Evolutionary conservation across 2,888 invertebrate species (phyloP), one percentile per base, ranked within the genome.

Genomic region (Cabera pusaria): DNA sequence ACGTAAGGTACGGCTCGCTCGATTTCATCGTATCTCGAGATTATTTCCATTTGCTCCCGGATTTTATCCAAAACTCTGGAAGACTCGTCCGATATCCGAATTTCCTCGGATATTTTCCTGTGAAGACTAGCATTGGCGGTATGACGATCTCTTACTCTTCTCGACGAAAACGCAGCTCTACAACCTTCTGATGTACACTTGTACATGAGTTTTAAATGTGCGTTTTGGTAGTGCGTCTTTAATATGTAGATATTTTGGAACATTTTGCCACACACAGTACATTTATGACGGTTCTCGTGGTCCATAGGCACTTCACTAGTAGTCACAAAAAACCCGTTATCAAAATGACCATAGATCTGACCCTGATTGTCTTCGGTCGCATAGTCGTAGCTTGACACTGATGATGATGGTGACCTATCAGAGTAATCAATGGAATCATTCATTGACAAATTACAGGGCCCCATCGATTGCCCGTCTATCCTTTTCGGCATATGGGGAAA

Each of bases 111-210:
- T 35, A 98, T 89, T 76, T 98, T 98, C 52, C 97, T 92, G 70
- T 98, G 98, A 19, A 98, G 90, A 72, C 95, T 97, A 36, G 95
- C 90, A 72, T 98, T 98, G 7, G 97, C 93, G 68, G 96, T 96
- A 78, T 98, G 98, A 1, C 97, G 91, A 66, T 98, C 98, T 58
- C 98, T 93, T 64, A 95, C 96, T 38, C 97, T 90, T 72, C 97
- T 98, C 0, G 98, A 97, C 2, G 97, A 96, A 74, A 98, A 98
- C 0, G 97, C 95, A 0, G 98, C 98, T 80, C 96, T 96, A 75
- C 98, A 98, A 1, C 98, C 97, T 52, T 97, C 97, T 11, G 97
- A 94, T 64, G 94, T 96, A 84, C 98, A 98, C 71, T 96, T 96
- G 82, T 98, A 98, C 95, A 97, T 96, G 43, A 98, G 85, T 82